A percentile compares a stretch with the other conserved stretches of the same genome.
These are phyloP conservation scores for Dendrolimus punctatus DNA, from an alignment of 1,140 invertebrate genomes.

Conservation along the genomic window DNA sequence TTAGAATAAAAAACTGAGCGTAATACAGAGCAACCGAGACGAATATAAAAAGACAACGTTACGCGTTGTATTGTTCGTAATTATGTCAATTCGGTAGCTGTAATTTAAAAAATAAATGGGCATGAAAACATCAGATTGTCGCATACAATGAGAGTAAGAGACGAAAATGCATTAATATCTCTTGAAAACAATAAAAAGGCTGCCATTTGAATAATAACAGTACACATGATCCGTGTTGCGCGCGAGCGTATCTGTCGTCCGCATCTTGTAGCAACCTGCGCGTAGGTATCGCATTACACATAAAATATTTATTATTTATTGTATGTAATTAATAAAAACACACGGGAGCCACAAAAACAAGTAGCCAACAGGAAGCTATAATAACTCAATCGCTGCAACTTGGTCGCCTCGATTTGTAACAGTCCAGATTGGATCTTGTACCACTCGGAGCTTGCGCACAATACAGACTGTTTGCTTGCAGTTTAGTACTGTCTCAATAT, in stretches of 20 bases:
- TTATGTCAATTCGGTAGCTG: constrained; percentile 27
- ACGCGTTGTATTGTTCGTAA: constrained; percentile 6
- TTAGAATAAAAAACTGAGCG: no score
- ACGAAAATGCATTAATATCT: constrained; percentile 30
- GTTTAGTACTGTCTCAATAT: constrained; percentile 62
- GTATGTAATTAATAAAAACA: constrained; percentile 68
- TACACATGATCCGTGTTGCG: constrained; percentile 25
- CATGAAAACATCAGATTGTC: constrained; percentile 15
- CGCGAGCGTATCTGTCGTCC: constrained; percentile 36
- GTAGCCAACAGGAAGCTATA: constrained; percentile 69
- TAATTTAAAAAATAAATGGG: constrained; percentile 7
- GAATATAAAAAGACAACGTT: background rate
- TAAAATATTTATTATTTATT: constrained; percentile 71
- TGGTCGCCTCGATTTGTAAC: constrained; percentile 54
- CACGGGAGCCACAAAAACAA: constrained; percentile 64
- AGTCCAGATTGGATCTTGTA: constrained; percentile 58
- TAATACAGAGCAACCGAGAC: background rate
- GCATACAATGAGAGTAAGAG: constrained; percentile 11
- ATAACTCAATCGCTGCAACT: constrained; percentile 66
- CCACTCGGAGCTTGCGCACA: constrained; percentile 18
- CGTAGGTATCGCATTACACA: constrained; percentile 57
- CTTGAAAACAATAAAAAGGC: constrained; percentile 50
- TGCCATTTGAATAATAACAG: constrained; percentile 50
- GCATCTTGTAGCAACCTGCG: constrained; percentile 39
- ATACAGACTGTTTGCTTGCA: constrained; percentile 33